phyloP scores from a whole-genome alignment of 2,797 vertebrate species.

The Oryzias sinensis region DNA sequence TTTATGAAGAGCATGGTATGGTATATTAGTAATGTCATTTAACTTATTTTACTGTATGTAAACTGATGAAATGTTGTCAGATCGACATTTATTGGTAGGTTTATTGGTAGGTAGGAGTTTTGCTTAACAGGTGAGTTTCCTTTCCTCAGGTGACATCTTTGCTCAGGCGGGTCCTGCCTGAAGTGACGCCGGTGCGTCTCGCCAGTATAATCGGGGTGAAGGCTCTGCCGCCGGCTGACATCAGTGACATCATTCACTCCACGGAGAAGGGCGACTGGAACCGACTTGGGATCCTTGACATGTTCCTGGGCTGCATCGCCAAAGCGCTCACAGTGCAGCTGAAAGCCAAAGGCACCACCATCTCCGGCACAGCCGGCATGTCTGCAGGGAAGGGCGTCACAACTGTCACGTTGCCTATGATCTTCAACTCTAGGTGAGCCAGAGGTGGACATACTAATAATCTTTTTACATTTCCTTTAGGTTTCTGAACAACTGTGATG shows the following conservation, averaged over 20 bases:
- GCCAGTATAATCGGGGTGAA: conserved; percentile 98
- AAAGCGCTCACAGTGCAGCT: conserved; percentile 99
- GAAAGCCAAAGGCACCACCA: conserved; percentile 97
- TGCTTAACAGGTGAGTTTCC: neutral
- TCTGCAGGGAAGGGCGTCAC: conserved; percentile 95
- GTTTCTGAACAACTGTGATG: too few species aligned
- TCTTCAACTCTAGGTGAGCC: conserved; percentile 96
- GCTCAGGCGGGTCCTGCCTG: conserved; percentile 93
- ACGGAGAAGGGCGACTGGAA: conserved; percentile 99
- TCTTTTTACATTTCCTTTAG: too few species aligned
- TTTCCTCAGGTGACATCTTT: conserved; percentile 89
- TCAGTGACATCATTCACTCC: conserved; percentile 99
- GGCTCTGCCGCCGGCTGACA: conserved; percentile 95
- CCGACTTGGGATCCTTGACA: conserved; percentile 95
- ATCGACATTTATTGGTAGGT: too few species aligned
- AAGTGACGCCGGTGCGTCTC: conserved; percentile 93
- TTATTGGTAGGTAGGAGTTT: too few species aligned
- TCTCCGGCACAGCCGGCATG: conserved; percentile 91
- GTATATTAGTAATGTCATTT: too few species aligned
- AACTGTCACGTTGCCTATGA: conserved; percentile 96
- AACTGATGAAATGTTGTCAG: too few species aligned
- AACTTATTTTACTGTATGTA: too few species aligned
- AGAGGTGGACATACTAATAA: neutral
- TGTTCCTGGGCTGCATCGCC: conserved; percentile 98
- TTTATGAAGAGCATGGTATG: too few species aligned